Percentiles rank a stretch among this genome's conserved stretches.
Conservation (phyloP, 2,797 vertebrate genomes). For the Kryptopterus vitreolus region DNA sequence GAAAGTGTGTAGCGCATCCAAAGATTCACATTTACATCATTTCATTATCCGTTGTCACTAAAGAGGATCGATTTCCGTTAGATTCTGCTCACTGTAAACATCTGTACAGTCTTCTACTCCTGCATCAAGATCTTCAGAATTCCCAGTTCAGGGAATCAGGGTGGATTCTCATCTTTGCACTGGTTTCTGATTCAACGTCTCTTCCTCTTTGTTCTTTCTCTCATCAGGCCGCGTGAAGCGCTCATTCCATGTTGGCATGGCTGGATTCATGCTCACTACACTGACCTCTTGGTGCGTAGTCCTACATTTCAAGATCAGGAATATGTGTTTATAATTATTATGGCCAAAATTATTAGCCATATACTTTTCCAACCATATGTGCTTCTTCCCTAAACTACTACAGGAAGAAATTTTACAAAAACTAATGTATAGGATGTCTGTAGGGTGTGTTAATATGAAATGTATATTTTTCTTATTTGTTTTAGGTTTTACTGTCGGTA, state of each 20-base stretch:
- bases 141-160: too few species aligned
- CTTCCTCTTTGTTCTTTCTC: not conserved
- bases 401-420: too few species aligned
- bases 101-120: not conserved
- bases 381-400: too few species aligned
- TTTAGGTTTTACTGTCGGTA: slow-evolving; percentile 72
- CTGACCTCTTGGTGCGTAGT: slow-evolving; percentile 73
- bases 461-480: not conserved
- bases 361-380: too few species aligned
- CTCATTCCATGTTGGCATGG: slow-evolving; percentile 73
- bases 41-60: not conserved
- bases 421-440: too few species aligned
- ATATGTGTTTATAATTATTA: too few species aligned
- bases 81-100: not conserved
- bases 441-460: too few species aligned
- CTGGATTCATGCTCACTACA: slow-evolving; percentile 73
- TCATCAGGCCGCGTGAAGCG: slow-evolving; percentile 71
- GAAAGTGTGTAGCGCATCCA: too few species aligned
- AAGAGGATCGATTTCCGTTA: not conserved
- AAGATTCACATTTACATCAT: too few species aligned
- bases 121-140: not conserved
- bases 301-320: slow-evolving; percentile 2
- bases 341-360: too few species aligned
- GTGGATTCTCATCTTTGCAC: not conserved
- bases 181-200: not conserved